Evolutionary conservation across 2,888 invertebrate species (phyloP).

Genomic region (Sphecodes monilicornis): DNA sequence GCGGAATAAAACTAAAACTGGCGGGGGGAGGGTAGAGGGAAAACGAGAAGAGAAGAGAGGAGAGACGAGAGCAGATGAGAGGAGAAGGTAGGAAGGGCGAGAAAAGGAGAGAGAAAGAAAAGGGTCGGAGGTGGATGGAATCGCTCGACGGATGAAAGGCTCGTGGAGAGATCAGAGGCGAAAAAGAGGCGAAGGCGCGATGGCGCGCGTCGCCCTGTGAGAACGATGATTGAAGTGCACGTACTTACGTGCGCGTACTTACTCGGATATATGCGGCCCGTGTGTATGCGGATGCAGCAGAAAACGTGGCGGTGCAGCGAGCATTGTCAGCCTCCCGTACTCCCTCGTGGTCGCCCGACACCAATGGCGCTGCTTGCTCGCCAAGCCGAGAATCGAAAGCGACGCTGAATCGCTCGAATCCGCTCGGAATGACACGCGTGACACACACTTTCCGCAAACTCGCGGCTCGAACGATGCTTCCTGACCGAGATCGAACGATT

Average conservation of each 20-base stretch:
- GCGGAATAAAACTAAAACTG: slow-evolving; percentile 53
- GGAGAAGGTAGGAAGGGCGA: not conserved
- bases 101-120: not conserved
- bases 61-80: not conserved
- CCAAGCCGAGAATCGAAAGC: slow-evolving; percentile 31
- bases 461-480: not conserved
- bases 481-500: slow-evolving; percentile 10
- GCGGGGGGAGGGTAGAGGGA: slow-evolving; percentile 8
- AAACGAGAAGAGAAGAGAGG: not conserved
- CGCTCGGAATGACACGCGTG: slow-evolving; percentile 12
- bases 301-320: slow-evolving; percentile 48
- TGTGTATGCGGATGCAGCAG: slow-evolving; percentile 47
- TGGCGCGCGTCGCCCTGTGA: slow-evolving; percentile 77
- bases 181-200: slow-evolving; percentile 76
- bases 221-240: slow-evolving; percentile 82
- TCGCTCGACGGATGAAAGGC: slow-evolving; percentile 75
- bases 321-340: slow-evolving; percentile 66
- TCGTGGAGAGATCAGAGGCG: slow-evolving; percentile 76
- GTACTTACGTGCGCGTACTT: slow-evolving; percentile 79
- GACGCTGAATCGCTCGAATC: slow-evolving; percentile 20
- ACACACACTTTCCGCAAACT: slow-evolving; percentile 11
- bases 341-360: slow-evolving; percentile 70
- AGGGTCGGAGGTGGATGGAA: slow-evolving; percentile 48
- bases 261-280: slow-evolving; percentile 64
- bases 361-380: slow-evolving; percentile 48